These are phyloP conservation scores for Araneus ventricosus DNA, from an alignment of 1,140 invertebrate species.

Conservation along the genomic window DNA sequence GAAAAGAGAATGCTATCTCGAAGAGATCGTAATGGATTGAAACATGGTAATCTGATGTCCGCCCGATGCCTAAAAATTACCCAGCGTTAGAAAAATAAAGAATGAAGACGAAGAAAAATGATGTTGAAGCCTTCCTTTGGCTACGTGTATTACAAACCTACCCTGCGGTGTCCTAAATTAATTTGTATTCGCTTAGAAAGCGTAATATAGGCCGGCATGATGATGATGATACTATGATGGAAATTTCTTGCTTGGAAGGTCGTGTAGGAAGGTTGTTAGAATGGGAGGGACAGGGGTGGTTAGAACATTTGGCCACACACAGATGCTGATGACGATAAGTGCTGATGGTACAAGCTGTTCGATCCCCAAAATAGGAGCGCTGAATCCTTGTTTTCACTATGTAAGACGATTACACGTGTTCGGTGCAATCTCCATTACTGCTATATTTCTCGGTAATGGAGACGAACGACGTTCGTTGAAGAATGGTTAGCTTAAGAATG, in stretches of 20 bases:
- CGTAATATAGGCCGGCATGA: slow-evolving; percentile 72
- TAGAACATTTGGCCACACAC: slow-evolving; percentile 70
- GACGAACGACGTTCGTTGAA: no score
- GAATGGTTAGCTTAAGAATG: no score
- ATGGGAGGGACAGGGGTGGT: slow-evolving; percentile 65
- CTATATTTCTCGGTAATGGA: background rate
- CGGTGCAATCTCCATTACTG: background rate
- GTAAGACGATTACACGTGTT: background rate
- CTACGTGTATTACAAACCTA: slow-evolving; percentile 54
- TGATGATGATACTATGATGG: slow-evolving; percentile 71
- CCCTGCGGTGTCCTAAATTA: slow-evolving; percentile 64
- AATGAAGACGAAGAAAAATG: slow-evolving; percentile 60
- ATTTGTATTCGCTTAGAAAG: slow-evolving; percentile 73
- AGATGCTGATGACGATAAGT: slow-evolving; percentile 61
- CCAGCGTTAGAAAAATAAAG: slow-evolving; percentile 57
- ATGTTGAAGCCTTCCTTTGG: slow-evolving; percentile 28
- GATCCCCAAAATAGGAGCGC: background rate
- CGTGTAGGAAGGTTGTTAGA: slow-evolving; percentile 28
- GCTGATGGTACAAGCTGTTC: slow-evolving; percentile 59
- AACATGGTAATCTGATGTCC: slow-evolving; percentile 73
- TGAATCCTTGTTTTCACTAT: background rate
- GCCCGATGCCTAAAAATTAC: slow-evolving; percentile 72
- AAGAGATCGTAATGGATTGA: slow-evolving; percentile 72
- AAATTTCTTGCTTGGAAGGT: slow-evolving; percentile 56
- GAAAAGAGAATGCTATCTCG: slow-evolving; percentile 62